These are phyloP conservation scores for Apis florea DNA, from an alignment of 1,140 invertebrate species.

Conservation along the genomic window DNA sequence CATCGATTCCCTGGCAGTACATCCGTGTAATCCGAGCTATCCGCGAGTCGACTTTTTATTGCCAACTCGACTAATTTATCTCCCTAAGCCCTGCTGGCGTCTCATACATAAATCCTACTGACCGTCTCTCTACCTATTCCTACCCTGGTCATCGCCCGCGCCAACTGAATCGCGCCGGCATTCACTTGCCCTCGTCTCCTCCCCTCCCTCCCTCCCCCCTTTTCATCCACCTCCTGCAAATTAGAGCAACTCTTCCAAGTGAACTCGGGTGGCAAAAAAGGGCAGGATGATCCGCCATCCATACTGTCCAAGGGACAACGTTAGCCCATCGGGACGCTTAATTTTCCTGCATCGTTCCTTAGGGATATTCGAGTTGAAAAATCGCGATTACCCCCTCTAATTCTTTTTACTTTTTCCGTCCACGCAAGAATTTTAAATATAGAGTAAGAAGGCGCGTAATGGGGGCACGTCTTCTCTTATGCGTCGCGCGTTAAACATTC, in stretches of 20 bases:
- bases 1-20: constrained; percentile 67
- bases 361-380: constrained; percentile 17
- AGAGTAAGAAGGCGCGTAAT: background rate
- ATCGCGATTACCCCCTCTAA: constrained; percentile 19
- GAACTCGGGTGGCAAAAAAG: constrained; percentile 10
- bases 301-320: constrained; percentile 7
- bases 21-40: constrained; percentile 70
- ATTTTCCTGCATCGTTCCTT: constrained; percentile 37
- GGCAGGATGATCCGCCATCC: background rate
- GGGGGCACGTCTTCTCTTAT: no score
- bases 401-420: background rate
- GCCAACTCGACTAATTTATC: constrained; percentile 69
- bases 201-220: no score
- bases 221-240: background rate
- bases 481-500: no score
- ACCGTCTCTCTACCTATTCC: constrained; percentile 47
- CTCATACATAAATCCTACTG: constrained; percentile 71
- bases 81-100: constrained; percentile 63
- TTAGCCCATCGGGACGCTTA: constrained; percentile 33
- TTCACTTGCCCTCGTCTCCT: constrained; percentile 1
- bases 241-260: constrained; percentile 42
- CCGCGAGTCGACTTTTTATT: constrained; percentile 72
- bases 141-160: constrained; percentile 36
- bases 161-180: constrained; percentile 40
- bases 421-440: background rate